Percentiles rank a stretch among this genome's conserved stretches.
phyloP scores from a whole-genome alignment of 2,797 vertebrate species.

The Sebastes nivosus region DNA sequence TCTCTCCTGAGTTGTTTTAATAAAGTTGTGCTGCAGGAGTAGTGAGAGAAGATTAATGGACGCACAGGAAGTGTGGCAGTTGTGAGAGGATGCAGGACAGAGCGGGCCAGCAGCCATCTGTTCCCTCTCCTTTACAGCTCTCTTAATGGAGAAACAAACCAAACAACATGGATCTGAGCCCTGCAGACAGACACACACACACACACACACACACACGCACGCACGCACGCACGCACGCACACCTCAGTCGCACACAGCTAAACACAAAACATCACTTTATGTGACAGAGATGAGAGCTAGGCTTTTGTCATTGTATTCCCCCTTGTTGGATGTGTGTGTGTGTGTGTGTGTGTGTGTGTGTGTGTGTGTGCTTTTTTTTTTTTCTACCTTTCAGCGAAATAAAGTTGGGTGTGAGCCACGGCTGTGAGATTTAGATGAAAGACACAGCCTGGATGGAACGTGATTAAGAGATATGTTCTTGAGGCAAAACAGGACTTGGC shows the following conservation, averaged over 20 bases:
- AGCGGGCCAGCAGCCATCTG: conserved; percentile 96
- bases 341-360: conserved; percentile 1
- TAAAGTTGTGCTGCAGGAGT: conserved; percentile 96
- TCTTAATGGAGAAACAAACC: conserved; percentile 91
- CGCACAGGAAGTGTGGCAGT: conserved; percentile 92
- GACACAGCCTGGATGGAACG: conserved; percentile 82
- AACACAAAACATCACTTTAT: conserved; percentile 82
- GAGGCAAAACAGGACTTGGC: conserved; percentile 85
- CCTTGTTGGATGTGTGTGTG: conserved; percentile 63
- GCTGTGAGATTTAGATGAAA: conserved; percentile 85
- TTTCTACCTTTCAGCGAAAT: conserved; percentile 80
- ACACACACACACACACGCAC: background rate
- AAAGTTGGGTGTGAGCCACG: conserved; percentile 82
- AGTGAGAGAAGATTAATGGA: conserved; percentile 99
- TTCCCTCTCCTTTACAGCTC: conserved; percentile 92
- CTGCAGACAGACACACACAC: conserved; percentile 70
- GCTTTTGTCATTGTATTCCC: conserved; percentile 80
- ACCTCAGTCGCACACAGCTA: conserved; percentile 66
- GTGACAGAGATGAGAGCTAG: conserved; percentile 78
- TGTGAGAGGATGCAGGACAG: conserved; percentile 92
- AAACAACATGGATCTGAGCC: conserved; percentile 90
- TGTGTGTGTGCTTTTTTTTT: background rate
- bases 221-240: conserved; percentile 14
- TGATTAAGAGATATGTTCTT: conserved; percentile 86
- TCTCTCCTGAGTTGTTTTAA: conserved; percentile 89